These are phyloP conservation scores for Amphiduros pacificus DNA, from an alignment of 2,888 invertebrate genomes.

Conservation along the genomic window DNA sequence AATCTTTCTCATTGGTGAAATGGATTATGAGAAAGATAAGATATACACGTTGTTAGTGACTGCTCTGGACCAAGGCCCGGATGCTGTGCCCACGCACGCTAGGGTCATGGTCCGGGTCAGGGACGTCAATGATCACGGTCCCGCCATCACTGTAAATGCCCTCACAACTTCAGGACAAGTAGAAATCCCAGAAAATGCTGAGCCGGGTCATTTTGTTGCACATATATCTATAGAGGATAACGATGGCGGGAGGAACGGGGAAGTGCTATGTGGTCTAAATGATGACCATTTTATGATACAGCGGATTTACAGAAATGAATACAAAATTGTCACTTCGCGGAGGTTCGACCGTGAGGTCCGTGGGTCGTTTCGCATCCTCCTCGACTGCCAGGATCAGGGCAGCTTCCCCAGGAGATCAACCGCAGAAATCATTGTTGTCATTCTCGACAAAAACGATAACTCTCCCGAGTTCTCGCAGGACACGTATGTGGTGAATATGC, in stretches of 20 bases:
- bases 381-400: conserved; percentile 16
- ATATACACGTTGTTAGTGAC: conserved; percentile 11
- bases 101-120: conserved; percentile 19
- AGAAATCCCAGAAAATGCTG: conserved; percentile 21
- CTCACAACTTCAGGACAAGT: conserved; percentile 14
- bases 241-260: conserved; percentile 16
- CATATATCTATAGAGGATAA: conserved; percentile 24
- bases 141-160: conserved; percentile 21
- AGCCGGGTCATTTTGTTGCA: conserved; percentile 22
- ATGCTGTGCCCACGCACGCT: conserved; percentile 14
- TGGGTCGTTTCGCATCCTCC: conserved; percentile 1
- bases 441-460: conserved; percentile 19
- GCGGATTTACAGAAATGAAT: conserved; percentile 14
- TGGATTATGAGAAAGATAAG: conserved; percentile 8
- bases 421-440: conserved; percentile 5
- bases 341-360: conserved; percentile 15
- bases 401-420: conserved; percentile 2
- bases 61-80: conserved; percentile 7
- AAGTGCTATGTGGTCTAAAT: conserved; percentile 9
- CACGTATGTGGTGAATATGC: conserved; percentile 5
- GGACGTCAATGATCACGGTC: conserved; percentile 28
- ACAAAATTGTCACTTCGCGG: conserved; percentile 12
- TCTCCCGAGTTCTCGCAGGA: conserved; percentile 12
- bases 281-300: conserved; percentile 9
- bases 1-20: neutral